A percentile compares a stretch with the other conserved stretches of the same genome.
Evolutionary conservation across 2,113 vertebrate genomes (phyloP).

Genomic region (Alligator mississippiensis): DNA sequence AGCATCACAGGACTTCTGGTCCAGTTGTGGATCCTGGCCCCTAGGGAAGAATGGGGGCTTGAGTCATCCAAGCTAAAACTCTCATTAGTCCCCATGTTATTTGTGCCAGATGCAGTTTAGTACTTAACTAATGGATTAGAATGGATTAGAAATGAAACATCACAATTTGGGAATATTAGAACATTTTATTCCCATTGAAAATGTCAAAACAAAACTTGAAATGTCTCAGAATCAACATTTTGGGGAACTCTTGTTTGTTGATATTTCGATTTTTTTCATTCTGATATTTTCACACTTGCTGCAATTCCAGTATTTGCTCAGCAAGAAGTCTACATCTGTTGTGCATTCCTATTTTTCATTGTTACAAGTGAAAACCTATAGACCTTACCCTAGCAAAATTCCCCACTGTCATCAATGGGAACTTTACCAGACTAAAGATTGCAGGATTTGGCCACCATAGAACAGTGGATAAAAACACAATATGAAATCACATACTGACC

Average conservation of each 20-base stretch:
- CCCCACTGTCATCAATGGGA: not conserved
- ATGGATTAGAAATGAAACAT: slow-evolving; percentile 9
- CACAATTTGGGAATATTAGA: not conserved
- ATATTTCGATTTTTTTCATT: slow-evolving; percentile 10
- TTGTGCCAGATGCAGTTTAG: slow-evolving; percentile 5
- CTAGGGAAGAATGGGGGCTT: not conserved
- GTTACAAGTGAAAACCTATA: not conserved
- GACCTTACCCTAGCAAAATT: not conserved
- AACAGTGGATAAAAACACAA: not conserved
- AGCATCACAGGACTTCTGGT: not conserved
- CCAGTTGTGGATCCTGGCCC: not conserved
- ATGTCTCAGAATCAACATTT: not conserved
- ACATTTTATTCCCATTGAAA: not conserved
- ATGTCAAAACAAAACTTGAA: no score
- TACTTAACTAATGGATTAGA: not conserved
- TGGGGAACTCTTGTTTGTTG: not conserved
- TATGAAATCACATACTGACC: not conserved
- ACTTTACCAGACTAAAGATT: not conserved
- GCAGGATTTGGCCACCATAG: not conserved
- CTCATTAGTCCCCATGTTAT: not conserved
- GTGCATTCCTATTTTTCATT: not conserved
- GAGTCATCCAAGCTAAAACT: not conserved
- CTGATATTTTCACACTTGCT: slow-evolving; percentile 7
- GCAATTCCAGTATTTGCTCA: not conserved
- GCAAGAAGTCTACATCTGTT: not conserved